Percentiles rank a stretch among this genome's conserved stretches.
phyloP scores from a whole-genome alignment of 1,140 invertebrate genomes.

The Ectropis grisescens region DNA sequence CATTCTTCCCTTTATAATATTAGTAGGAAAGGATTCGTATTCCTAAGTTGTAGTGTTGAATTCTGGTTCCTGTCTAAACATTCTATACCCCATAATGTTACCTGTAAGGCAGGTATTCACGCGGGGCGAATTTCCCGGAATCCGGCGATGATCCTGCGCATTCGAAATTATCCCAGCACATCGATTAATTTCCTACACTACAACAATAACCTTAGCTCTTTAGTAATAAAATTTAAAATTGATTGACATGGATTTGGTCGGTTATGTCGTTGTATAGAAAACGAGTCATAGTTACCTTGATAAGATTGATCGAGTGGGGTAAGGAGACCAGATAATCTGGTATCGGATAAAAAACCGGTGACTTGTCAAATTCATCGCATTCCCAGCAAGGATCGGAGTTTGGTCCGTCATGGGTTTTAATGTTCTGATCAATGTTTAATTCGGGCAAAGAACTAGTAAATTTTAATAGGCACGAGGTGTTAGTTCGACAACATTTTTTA shows the following conservation, averaged over 20 bases:
- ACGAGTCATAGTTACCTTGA: conserved; percentile 38
- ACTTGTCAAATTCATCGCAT: conserved; percentile 67
- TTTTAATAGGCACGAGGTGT: no score
- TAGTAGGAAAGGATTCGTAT: no score
- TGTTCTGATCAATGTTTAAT: no score
- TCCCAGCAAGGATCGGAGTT: conserved; percentile 34
- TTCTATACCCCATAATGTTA: conserved; percentile 21
- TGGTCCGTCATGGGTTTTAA: conserved; percentile 20
- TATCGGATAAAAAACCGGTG: conserved; percentile 54
- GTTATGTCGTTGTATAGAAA: conserved; percentile 4
- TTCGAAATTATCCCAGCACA: conserved; percentile 28
- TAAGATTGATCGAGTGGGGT: conserved; percentile 69
- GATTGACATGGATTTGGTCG: background rate
- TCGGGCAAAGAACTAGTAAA: no score
- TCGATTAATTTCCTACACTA: conserved; percentile 26
- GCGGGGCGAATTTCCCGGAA: conserved; percentile 66
- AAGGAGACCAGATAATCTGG: conserved; percentile 62
- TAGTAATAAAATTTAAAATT: conserved; percentile 8
- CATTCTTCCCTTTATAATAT: no score
- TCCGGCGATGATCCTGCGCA: conserved; percentile 62
- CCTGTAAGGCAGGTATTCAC: conserved; percentile 66
- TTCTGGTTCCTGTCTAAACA: conserved; percentile 6
- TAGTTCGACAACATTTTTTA: no score
- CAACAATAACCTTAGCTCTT: conserved; percentile 1
- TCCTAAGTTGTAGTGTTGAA: no score